Percentiles rank a stretch among this genome's conserved stretches.
phyloP scores from a whole-genome alignment of 2,888 invertebrate genomes.

The Trichogramma evanescens region DNA sequence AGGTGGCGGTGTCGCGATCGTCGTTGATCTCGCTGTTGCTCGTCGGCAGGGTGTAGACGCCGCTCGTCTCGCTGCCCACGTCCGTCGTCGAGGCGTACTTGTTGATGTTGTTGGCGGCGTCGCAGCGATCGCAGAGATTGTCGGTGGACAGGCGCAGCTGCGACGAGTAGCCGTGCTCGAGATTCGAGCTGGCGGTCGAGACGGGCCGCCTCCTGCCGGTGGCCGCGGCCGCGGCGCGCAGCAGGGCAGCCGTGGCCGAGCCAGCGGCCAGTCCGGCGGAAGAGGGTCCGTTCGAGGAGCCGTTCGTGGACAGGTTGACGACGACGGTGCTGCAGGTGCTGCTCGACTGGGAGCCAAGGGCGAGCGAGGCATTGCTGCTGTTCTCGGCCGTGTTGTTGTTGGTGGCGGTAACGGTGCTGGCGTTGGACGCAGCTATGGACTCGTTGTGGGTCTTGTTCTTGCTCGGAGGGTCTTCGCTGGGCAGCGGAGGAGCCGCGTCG shows the following conservation, averaged over 20 bases:
- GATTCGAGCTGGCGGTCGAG: conserved; percentile 61
- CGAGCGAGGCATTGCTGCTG: conserved; percentile 24
- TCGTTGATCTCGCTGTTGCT: conserved; percentile 41
- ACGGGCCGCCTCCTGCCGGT: conserved; percentile 58
- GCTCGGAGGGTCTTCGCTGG: conserved; percentile 32
- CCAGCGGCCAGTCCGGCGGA: background rate
- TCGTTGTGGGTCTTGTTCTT: conserved; percentile 16
- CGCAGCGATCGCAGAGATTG: conserved; percentile 44
- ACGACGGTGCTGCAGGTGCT: conserved; percentile 85
- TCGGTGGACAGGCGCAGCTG: conserved; percentile 67
- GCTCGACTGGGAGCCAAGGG: conserved; percentile 70
- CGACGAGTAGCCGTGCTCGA: conserved; percentile 78
- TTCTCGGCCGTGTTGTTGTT: conserved; percentile 30
- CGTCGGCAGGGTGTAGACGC: conserved; percentile 71
- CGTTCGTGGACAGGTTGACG: conserved; percentile 51
- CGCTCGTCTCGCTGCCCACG: conserved; percentile 73
- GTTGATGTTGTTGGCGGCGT: conserved; percentile 17
- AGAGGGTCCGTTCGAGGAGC: conserved; percentile 22
- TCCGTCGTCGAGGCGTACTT: conserved; percentile 32
- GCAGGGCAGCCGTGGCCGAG: conserved; percentile 27
- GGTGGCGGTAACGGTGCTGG: conserved; percentile 77
- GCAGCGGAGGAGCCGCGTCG: conserved; percentile 73
- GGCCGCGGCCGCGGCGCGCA: conserved; percentile 47
- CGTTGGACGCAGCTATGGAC: conserved; percentile 49
- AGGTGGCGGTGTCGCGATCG: conserved; percentile 37